A percentile compares a stretch with the other conserved stretches of the same genome.
Conservation (phyloP, 2,888 invertebrate species). For the Orthonychiurus folsomi region DNA sequence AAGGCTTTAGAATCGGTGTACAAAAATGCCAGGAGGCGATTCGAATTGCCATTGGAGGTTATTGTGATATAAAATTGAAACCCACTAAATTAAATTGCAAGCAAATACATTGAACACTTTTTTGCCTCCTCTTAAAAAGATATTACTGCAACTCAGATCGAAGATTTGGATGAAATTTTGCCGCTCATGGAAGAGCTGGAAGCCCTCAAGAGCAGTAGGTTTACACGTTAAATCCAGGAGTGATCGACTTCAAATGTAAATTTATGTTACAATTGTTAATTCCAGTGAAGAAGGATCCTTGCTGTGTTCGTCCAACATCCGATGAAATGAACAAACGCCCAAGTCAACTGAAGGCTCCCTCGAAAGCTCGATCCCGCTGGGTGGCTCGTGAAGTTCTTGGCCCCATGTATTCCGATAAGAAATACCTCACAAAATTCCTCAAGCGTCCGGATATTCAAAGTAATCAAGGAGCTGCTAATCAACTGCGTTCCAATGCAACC, state of each 20-base stretch:
- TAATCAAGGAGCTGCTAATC: conserved; percentile 29
- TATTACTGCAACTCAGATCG: conserved; percentile 35
- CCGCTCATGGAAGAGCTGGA: conserved; percentile 34
- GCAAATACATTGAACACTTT: not conserved
- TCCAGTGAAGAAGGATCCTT: conserved; percentile 33
- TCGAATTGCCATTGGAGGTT: conserved; percentile 71
- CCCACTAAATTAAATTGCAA: not conserved
- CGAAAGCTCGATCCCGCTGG: conserved; percentile 34
- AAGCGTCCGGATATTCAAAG: conserved; percentile 34
- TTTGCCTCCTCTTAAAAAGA: conserved; percentile 21
- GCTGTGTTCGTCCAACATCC: conserved; percentile 31
- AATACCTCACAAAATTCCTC: conserved; percentile 33
- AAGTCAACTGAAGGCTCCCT: conserved; percentile 19
- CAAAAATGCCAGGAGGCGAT: conserved; percentile 92
- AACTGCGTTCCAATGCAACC: conserved; percentile 29
- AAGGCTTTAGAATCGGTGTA: conserved; percentile 62
- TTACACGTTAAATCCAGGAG: not conserved
- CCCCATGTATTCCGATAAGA: conserved; percentile 33
- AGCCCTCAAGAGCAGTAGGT: conserved; percentile 20
- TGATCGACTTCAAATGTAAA: not conserved
- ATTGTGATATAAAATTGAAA: not conserved
- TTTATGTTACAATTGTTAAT: not conserved
- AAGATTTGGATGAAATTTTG: conserved; percentile 35
- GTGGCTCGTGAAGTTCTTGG: conserved; percentile 37
- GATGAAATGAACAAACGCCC: conserved; percentile 16